Evolutionary conservation across 1,140 invertebrate species (phyloP).

Genomic region (Plodia interpunctella): DNA sequence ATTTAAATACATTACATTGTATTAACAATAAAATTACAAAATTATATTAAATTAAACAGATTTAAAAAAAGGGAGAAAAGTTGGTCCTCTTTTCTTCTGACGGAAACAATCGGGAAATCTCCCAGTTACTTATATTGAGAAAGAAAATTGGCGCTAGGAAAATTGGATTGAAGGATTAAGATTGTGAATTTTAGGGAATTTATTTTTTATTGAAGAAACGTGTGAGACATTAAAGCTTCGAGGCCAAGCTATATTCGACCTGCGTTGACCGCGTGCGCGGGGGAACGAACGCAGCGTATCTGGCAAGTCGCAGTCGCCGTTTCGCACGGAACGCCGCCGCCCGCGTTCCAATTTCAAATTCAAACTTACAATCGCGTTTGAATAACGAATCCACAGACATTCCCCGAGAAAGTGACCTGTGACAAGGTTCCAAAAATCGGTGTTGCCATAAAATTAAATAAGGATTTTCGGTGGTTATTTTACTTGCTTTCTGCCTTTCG

Average conservation of each 20-base stretch:
- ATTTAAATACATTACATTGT: no score
- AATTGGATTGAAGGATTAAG: no score
- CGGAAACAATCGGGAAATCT: no score
- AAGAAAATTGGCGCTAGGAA: no score
- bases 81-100: no score
- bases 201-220: no score
- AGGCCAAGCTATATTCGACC: constrained; percentile 24
- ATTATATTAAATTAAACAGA: no score
- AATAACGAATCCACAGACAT: constrained; percentile 5
- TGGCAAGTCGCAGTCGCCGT: constrained; percentile 45
- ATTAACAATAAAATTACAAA: no score
- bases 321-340: constrained; percentile 47
- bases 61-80: no score
- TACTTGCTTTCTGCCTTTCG: constrained; percentile 33
- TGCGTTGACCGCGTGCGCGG: constrained; percentile 47
- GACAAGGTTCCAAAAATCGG: constrained; percentile 25
- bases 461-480: constrained; percentile 39
- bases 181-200: no score
- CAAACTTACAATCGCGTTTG: constrained; percentile 29
- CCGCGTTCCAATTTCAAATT: constrained; percentile 31
- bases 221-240: neutral
- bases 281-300: constrained; percentile 39
- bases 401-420: constrained; percentile 36
- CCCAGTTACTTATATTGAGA: no score
- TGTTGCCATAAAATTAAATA: constrained; percentile 31